A percentile compares a stretch with the other conserved stretches of the same genome.
Evolutionary conservation across 2,113 vertebrate species (phyloP).

Genomic region (Chauna torquata): DNA sequence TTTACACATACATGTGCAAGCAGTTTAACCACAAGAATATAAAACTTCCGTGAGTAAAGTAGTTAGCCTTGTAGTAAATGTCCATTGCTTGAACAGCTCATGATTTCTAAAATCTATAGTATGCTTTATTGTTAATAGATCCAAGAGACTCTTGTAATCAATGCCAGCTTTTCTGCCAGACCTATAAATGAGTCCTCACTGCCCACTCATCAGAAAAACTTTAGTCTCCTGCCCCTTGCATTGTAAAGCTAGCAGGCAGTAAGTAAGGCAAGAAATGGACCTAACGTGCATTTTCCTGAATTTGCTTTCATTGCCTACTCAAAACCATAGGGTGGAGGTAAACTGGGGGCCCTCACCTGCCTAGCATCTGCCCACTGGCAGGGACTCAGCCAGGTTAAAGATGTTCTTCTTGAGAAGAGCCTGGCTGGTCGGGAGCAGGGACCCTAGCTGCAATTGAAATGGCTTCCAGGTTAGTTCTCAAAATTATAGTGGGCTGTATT

Average conservation of each 20-base stretch:
- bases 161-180: not conserved
- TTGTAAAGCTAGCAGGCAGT: not conserved
- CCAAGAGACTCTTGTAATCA: not conserved
- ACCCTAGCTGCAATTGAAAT: not conserved
- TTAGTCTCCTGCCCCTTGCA: not conserved
- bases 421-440: not conserved
- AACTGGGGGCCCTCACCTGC: not conserved
- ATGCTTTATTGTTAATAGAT: not conserved
- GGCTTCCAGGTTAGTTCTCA: not conserved
- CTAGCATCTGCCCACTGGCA: not conserved
- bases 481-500: not conserved
- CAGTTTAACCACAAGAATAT: slow-evolving; percentile 7
- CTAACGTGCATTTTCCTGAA: not conserved
- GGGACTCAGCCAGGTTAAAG: not conserved
- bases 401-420: not conserved
- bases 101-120: not conserved
- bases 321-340: not conserved
- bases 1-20: not conserved
- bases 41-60: slow-evolving; percentile 35
- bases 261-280: not conserved
- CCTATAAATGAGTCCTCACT: not conserved
- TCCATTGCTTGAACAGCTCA: not conserved
- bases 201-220: not conserved
- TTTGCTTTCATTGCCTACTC: not conserved
- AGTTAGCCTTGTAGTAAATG: slow-evolving; percentile 6